Evolutionary conservation across 2,113 vertebrate species (phyloP), one percentile per base, ranked within the genome.

Genomic region (Balaenoptera acutorostrata): DNA sequence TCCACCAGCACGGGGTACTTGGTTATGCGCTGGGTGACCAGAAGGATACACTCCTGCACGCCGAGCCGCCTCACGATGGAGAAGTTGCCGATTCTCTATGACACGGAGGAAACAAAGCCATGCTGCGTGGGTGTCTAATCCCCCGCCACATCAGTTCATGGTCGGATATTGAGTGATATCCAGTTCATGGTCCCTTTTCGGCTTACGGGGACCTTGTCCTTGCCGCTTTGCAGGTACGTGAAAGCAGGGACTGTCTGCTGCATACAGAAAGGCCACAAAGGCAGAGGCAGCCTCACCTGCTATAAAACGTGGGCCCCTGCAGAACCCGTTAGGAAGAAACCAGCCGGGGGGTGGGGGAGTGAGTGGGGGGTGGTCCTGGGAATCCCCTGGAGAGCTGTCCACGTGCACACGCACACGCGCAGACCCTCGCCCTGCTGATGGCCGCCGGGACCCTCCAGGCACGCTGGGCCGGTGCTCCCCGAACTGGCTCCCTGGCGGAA

Each of bases 1-100:
- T 99, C 99, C 98, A 99, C 98, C 64, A 99, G 98, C 0, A 99
- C 99, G 0, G 99, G 99, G 87, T 99, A 99, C 90, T 99, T 99
- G 84, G 99, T 99, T 96, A 99, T 99, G 93, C 99, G 99, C 96
- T 99, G 99, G 0, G 99, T 99, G 6, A 99, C 99, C 31, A 99
- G 98, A 2, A 99, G 99, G 93, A 99, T 99, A 27, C 99, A 99
- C 83, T 99, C 99, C 3, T 99, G 99, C 39, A 99, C 98, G 0
- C 99, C 99, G 8, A 99, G 98, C n/a, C 99, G 98, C 84, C 99
- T 98, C 97, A 99, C 99, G 0, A 99, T 99, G 94, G 99, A 98
- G 17, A 98, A 98, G 97, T 99, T 99, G 93, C 99, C 99, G 3
- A 99, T 99, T 99, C 99, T 99, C 99, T 99, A 97, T 3, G 88